Percentiles rank a stretch among this genome's conserved stretches.
These are phyloP conservation scores for Perdita meconis DNA, from an alignment of 2,888 invertebrate genomes.

Conservation along the genomic window DNA sequence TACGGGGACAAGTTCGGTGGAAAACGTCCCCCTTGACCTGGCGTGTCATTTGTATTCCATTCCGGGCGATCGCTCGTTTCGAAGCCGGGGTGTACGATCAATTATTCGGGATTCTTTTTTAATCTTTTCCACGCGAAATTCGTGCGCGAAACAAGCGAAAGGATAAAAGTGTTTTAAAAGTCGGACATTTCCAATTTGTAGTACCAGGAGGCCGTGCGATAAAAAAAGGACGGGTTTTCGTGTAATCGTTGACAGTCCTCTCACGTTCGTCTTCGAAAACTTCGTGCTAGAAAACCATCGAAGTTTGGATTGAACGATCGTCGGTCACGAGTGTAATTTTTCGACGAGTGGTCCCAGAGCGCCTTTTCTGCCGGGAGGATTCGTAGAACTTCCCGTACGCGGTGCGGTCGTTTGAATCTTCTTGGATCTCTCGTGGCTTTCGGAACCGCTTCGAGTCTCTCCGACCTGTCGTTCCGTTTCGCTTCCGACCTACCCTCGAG, in stretches of 20 bases:
- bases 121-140: not conserved
- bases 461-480: not conserved
- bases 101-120: not conserved
- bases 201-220: not conserved
- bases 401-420: not conserved
- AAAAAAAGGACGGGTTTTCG: constrained; percentile 2
- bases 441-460: not conserved
- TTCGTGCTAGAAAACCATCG: not conserved
- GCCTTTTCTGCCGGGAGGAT: not conserved
- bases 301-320: constrained; percentile 7
- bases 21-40: constrained; percentile 5
- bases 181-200: not conserved
- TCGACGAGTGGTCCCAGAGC: not conserved
- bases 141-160: not conserved
- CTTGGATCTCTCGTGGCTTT: not conserved
- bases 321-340: constrained; percentile 9
- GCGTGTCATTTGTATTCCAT: not conserved
- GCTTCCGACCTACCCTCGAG: not conserved
- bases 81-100: not conserved
- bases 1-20: not conserved
- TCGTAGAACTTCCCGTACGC: constrained; percentile 12
- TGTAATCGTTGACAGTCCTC: not conserved
- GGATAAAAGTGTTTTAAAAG: not conserved
- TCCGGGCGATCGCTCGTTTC: not conserved
- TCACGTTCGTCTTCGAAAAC: constrained; percentile 1